Base-by-base conservation (phyloP, 2,888 invertebrate species). In the Acrobasis consociella region DNA sequence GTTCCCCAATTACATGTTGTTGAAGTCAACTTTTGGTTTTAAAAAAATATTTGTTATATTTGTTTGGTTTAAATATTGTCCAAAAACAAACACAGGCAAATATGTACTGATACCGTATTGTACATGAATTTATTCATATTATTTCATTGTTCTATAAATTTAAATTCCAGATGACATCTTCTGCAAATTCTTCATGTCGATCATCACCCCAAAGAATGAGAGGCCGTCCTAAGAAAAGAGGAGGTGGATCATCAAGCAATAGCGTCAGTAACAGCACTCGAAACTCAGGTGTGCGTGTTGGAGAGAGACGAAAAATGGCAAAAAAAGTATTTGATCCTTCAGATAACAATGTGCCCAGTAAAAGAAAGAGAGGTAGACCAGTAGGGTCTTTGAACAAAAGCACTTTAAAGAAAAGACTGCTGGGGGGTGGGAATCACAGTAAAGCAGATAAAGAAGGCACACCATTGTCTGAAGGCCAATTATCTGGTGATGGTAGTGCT, bases 271-370 rank as follows among this genome's bases (percentile, higher is more conserved):
- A 73, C 63, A 74, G 77, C 7, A 84, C 80, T 38, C 74, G 87
- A 59, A 88, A 82, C 75, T 82, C 89, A 7, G 89, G 80, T 15
- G 89, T 94, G 9, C 87, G 94, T 46, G 94, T 94, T 17, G 94
- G 94, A 9, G 94, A 94, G 72, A 83, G 94, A 67, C 86, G 94
- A 62, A 94, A 96, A 94, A 95, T 96, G 93, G 97, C 96, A 0
- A 97, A 96, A 78, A 96, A 96, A 80, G 97, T 97, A 0, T 97
- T 97, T 79, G 97, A 97, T 85, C 97, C 97, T 2, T 97, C 97
- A 0, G 97, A 97, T 75, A 96, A 95, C 70, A 96, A 96, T 83
- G 87, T 96, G 49, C 96, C 97, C 10, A 94, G 93, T 71, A 94
- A 95, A 77, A 89, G 95, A 55, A 95, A 95, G 84, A 89, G 96